These are phyloP conservation scores for Acrocephalus kingi DNA, from an alignment of 2,113 vertebrate genomes.

Conservation along the genomic window DNA sequence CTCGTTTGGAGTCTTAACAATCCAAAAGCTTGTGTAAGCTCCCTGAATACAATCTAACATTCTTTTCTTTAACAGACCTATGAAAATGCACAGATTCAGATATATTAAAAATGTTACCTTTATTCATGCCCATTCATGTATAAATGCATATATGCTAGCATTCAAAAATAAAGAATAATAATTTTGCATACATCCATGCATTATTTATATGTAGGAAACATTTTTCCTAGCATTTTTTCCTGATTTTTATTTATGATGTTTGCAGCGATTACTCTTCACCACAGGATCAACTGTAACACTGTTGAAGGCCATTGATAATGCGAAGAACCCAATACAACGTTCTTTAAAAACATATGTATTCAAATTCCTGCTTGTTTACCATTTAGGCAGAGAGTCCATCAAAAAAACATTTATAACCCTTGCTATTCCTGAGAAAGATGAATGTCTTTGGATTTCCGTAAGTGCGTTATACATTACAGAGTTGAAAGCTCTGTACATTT, in stretches of 20 bases:
- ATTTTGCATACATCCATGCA: neutral
- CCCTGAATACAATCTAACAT: neutral
- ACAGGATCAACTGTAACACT: neutral
- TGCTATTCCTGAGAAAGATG: neutral
- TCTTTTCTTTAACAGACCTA: neutral
- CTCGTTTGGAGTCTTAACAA: neutral
- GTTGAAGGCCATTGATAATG: neutral
- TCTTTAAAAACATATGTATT: neutral
- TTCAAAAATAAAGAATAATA: neutral
- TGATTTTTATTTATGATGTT: neutral
- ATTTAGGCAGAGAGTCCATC: neutral
- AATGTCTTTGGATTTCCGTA: neutral
- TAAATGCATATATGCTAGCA: neutral
- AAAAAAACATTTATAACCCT: neutral
- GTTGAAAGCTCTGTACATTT: neutral
- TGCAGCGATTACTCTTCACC: neutral
- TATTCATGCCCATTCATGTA: neutral
- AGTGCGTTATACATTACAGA: neutral
- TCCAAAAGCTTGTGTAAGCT: neutral
- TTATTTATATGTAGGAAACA: neutral
- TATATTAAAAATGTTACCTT: neutral
- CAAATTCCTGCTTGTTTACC: neutral
- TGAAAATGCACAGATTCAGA: neutral
- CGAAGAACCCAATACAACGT: neutral
- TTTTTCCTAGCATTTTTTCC: neutral